Evolutionary conservation across 1,140 invertebrate genomes (phyloP).

Genomic region (Hestina assimilis): DNA sequence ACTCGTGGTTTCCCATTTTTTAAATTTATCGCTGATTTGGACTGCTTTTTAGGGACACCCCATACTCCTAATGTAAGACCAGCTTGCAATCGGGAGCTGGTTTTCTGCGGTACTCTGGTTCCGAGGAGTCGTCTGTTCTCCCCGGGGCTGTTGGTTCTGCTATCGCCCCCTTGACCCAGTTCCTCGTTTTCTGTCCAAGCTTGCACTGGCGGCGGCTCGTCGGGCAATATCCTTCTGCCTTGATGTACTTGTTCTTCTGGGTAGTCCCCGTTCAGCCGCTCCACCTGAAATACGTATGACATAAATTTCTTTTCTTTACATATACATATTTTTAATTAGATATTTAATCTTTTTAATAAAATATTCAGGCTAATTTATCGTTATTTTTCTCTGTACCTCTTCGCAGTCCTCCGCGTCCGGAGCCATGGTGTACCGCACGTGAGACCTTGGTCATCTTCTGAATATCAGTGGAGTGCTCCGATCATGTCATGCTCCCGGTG

Average conservation of each 20-base stretch:
- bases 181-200: slow-evolving; percentile 60
- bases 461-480: slow-evolving; percentile 5
- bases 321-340: too few relatives aligned
- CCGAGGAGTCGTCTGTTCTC: slow-evolving; percentile 51
- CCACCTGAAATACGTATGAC: slow-evolving; percentile 20
- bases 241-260: slow-evolving; percentile 39
- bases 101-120: slow-evolving; percentile 22
- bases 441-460: slow-evolving; percentile 41
- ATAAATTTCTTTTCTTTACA: not conserved
- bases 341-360: too few relatives aligned
- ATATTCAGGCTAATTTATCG: too few relatives aligned
- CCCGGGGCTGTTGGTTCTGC: slow-evolving; percentile 49
- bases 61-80: slow-evolving; percentile 53
- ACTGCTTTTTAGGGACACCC: slow-evolving; percentile 34
- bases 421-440: slow-evolving; percentile 40
- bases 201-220: slow-evolving; percentile 32
- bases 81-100: slow-evolving; percentile 43
- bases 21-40: slow-evolving; percentile 34
- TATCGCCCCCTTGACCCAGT: slow-evolving; percentile 29
- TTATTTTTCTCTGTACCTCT: slow-evolving; percentile 23
- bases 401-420: slow-evolving; percentile 53
- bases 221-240: slow-evolving; percentile 46
- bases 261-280: slow-evolving; percentile 40
- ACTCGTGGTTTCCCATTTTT: slow-evolving; percentile 33
- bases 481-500: slow-evolving; percentile 21